Base-by-base conservation (phyloP, 2,888 invertebrate species). In the Apantesis nais region DNA sequence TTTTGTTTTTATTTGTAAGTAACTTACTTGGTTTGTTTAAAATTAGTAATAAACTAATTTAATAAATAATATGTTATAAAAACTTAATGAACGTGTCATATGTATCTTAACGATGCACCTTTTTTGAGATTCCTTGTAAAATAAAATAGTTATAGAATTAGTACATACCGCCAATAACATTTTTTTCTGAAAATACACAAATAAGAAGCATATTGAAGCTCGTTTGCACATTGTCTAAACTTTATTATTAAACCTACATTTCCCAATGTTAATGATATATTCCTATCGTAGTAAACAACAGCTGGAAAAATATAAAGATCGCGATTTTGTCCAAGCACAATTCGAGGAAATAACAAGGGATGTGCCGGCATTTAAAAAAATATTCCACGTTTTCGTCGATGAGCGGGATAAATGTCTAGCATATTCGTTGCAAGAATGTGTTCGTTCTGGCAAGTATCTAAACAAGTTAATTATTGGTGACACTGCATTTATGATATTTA, bases 351-450 rank as follows among this genome's bases (percentile, higher is more conserved):
- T 95, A 58, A 93, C 88, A 2, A 88, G 85, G 73, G 93, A 93
- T 73, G 94, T 93, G 55, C 95, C 95, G 1, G 95, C 95, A 8
- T 95, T 95, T 78, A 93, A 90, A 81, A 95, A 95, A 81, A 94
- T 95, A 81, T 95, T 94, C 77, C 93, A 93, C 76, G 95, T 94
- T 69, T 94, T 95, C 76, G 95, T 95, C 29, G 94, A 95, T 75
- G 95, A 94, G 82, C 90, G 95, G 41, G 95, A 95, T 78, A 92
- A 88, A 75, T 95, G 95, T 81, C 89, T 94, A 19, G 94, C 94
- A 29, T 95, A 90, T 82, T 94, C 94, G 0, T 79, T 94, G 74
- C 94, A 95, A 80, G 93, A 94, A 78, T 93, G 93, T 87, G 93
- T 94, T 73, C 90, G 90, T 79, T 85, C 90, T 75, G 92, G 94